A percentile compares a stretch with the other conserved stretches of the same genome.
Conservation (phyloP, 1,140 invertebrate genomes). For the Gryon sp. region DNA sequence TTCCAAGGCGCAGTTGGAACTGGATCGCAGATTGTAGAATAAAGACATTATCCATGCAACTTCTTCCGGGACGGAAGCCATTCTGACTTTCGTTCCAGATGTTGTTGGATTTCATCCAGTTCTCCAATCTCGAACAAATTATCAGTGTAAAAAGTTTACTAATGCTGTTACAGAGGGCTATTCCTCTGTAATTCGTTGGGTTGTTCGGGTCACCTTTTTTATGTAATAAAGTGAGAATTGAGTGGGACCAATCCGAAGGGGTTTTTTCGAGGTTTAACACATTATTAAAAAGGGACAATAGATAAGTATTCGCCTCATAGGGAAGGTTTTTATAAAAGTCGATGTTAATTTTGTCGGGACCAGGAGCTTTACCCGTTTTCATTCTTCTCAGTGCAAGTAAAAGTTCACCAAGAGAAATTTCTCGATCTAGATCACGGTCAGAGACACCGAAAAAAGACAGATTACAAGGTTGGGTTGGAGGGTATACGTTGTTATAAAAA, state of each 20-base stretch:
- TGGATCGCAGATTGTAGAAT: slow-evolving; percentile 3
- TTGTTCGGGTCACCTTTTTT: neutral
- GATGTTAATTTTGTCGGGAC: neutral
- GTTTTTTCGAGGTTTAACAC: neutral
- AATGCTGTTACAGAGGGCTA: neutral
- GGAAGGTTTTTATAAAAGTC: slow-evolving; percentile 4
- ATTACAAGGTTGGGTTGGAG: neutral
- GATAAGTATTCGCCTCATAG: neutral
- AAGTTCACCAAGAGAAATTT: neutral
- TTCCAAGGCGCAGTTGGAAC: slow-evolving; percentile 1
- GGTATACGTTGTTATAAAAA: neutral
- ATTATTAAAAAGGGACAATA: neutral
- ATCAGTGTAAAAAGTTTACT: neutral
- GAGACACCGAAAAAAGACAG: slow-evolving; percentile 1
- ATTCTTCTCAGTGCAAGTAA: neutral
- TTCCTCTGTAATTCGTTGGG: neutral
- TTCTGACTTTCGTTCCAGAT: neutral
- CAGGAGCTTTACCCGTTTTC: neutral
- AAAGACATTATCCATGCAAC: slow-evolving; percentile 2
- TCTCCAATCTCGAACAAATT: neutral
- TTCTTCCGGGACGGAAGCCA: neutral
- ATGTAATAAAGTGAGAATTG: neutral
- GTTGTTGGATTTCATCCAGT: neutral
- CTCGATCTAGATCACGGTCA: neutral
- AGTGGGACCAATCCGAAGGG: neutral